These are phyloP conservation scores for Sebastes hubbsi DNA, from an alignment of 2,797 vertebrate species.

Conservation along the genomic window DNA sequence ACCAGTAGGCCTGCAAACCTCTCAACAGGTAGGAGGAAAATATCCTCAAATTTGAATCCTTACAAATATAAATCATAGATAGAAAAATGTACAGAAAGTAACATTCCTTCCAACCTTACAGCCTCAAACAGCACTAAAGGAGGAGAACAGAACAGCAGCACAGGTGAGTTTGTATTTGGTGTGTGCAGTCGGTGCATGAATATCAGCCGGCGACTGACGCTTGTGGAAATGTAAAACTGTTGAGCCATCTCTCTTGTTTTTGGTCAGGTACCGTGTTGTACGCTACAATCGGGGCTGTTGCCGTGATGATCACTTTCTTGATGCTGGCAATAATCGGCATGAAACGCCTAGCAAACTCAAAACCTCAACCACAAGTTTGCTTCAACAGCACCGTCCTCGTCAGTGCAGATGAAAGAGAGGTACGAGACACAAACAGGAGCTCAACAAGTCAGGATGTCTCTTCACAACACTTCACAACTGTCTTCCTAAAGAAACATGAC, in stretches of 20 bases:
- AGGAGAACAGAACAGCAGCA: not conserved
- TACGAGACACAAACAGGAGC: not conserved
- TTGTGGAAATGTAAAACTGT: not conserved
- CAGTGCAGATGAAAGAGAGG: conserved; percentile 8
- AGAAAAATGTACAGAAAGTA: not conserved
- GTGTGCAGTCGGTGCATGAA: not conserved
- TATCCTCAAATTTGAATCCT: not conserved
- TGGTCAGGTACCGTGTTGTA: conserved; percentile 24
- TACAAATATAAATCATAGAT: not conserved
- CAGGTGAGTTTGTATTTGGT: not conserved
- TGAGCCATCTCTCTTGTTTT: not conserved
- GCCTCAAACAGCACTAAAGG: not conserved
- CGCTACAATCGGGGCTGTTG: rapidly evolving
- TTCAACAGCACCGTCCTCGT: not conserved
- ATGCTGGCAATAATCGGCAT: not conserved
- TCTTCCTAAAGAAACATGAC: not conserved
- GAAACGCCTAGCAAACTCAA: conserved; percentile 13
- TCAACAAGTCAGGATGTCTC: not conserved
- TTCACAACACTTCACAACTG: not conserved
- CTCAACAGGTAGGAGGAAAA: conserved; percentile 19
- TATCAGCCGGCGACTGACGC: not conserved
- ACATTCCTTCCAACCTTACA: not conserved
- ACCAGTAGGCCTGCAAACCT: not conserved
- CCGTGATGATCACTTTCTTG: conserved; percentile 5
- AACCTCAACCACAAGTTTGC: conserved; percentile 5